A percentile compares a stretch with the other conserved stretches of the same genome.
phyloP scores from a whole-genome alignment of 2,113 vertebrate species.

The Arvicanthis niloticus region DNA sequence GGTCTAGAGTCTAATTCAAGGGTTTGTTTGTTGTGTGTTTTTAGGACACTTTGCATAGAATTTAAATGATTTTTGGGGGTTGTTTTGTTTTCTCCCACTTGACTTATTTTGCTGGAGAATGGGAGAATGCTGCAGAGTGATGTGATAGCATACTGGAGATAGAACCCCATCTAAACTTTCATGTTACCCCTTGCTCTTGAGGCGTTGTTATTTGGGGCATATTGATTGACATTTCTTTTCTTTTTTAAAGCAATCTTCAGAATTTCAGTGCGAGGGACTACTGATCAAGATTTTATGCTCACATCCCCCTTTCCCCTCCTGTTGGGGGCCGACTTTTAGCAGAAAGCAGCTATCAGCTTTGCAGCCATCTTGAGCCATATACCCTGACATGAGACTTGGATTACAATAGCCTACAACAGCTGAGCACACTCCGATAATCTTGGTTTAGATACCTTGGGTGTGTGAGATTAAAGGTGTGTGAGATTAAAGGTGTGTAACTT shows the following conservation, averaged over 20 bases:
- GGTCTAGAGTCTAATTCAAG: background rate
- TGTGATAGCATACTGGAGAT: background rate
- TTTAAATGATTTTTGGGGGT: background rate
- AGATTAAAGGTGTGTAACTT: too few relatives aligned
- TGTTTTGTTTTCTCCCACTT: background rate
- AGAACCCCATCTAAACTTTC: background rate
- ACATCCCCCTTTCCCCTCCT: background rate
- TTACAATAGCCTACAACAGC: too few relatives aligned
- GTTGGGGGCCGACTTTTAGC: too few relatives aligned
- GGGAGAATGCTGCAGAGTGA: background rate
- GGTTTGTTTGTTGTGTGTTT: constrained; percentile 14
- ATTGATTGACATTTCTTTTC: background rate
- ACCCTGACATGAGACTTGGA: too few relatives aligned
- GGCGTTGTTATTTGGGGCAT: background rate
- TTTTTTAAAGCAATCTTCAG: background rate
- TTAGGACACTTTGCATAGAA: background rate
- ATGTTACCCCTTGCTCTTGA: background rate
- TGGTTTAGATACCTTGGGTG: too few relatives aligned
- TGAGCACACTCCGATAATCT: too few relatives aligned
- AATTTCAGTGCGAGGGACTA: background rate
- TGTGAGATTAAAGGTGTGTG: too few relatives aligned
- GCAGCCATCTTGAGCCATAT: too few relatives aligned
- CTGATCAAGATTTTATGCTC: background rate
- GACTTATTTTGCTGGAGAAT: constrained; percentile 10
- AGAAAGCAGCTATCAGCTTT: too few relatives aligned